Conservation (phyloP, 2,888 invertebrate species). For the Drosophila diplacantha region DNA sequence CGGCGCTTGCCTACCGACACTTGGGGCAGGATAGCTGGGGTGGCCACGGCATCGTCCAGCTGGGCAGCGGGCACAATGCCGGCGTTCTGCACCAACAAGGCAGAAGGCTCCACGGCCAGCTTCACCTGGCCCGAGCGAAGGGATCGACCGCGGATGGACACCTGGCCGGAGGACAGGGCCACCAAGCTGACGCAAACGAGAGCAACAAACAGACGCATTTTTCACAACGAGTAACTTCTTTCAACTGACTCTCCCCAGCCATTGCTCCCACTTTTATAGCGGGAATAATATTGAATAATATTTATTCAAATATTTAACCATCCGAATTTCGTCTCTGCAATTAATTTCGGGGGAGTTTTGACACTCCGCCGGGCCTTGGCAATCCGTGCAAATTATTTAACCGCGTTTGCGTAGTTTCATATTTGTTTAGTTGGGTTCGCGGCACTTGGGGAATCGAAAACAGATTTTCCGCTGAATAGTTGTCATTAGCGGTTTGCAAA, state of each 20-base stretch:
- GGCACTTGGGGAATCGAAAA: slow-evolving; percentile 32
- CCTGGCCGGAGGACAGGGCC: slow-evolving; percentile 36
- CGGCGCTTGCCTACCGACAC: slow-evolving; percentile 11
- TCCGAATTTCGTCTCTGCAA: slow-evolving; percentile 34
- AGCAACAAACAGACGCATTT: slow-evolving; percentile 51
- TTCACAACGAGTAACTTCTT: slow-evolving; percentile 33
- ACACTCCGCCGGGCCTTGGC: slow-evolving; percentile 24
- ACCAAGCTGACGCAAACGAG: slow-evolving; percentile 45
- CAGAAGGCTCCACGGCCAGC: slow-evolving; percentile 51
- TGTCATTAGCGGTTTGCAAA: slow-evolving; percentile 40
- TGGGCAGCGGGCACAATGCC: slow-evolving; percentile 13
- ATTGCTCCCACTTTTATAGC: slow-evolving; percentile 50
- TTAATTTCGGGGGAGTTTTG: slow-evolving; percentile 24
- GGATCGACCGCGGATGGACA: slow-evolving; percentile 14
- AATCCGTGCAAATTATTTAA: slow-evolving; percentile 37
- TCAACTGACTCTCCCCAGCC: slow-evolving; percentile 44
- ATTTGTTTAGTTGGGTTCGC: slow-evolving; percentile 54
- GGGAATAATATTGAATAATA: slow-evolving; percentile 4
- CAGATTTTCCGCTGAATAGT: slow-evolving; percentile 33
- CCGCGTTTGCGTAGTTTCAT: slow-evolving; percentile 40
- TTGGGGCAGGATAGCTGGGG: slow-evolving; percentile 2
- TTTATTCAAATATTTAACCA: slow-evolving; percentile 47
- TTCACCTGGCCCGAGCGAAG: slow-evolving; percentile 28
- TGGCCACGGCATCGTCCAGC: slow-evolving; percentile 2
- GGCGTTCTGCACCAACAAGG: slow-evolving; percentile 20